Evolutionary conservation across 2,113 vertebrate species (phyloP).

Genomic region (Lagenorhynchus albirostris): DNA sequence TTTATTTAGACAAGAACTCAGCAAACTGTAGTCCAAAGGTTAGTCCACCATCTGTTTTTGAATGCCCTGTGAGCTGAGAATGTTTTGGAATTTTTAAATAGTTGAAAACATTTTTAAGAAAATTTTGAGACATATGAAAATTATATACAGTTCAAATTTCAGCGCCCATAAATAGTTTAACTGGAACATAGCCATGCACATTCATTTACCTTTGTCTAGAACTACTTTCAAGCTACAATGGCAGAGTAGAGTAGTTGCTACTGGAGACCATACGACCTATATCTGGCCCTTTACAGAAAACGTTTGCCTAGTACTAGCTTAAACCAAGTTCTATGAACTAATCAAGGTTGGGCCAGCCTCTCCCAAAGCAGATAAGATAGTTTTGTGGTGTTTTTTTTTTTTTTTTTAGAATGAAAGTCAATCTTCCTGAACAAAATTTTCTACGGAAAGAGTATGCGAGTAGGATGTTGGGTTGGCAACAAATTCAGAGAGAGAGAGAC

Average conservation of each 20-base stretch:
- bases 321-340: neutral
- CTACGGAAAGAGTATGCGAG: neutral
- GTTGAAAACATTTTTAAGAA: neutral
- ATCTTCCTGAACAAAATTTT: neutral
- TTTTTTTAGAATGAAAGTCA: neutral
- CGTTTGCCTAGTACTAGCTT: neutral
- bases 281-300: neutral
- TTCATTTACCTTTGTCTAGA: neutral
- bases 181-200: neutral
- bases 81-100: neutral
- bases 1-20: neutral
- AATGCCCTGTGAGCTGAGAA: neutral
- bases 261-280: neutral
- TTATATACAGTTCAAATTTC: neutral
- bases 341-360: neutral
- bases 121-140: neutral
- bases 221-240: neutral
- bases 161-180: neutral
- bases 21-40: neutral
- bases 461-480: neutral
- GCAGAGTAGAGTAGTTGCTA: neutral
- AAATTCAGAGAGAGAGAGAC: neutral
- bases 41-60: neutral
- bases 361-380: neutral
- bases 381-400: neutral